Evolutionary conservation across 1,140 invertebrate species (phyloP).

Genomic region (Drosophila insularis): DNA sequence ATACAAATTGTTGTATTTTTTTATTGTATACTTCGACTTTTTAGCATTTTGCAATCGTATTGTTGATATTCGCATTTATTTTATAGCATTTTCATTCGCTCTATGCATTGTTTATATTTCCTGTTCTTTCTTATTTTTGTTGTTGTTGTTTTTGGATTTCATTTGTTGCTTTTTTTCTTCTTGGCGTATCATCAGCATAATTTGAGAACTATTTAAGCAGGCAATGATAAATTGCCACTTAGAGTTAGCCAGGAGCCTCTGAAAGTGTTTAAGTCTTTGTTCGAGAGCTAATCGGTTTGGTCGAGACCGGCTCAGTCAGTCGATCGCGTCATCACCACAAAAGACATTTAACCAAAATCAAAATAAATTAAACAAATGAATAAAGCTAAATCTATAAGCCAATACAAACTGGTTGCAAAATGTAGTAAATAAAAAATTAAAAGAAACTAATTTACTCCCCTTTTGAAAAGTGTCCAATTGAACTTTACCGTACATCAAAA

Average conservation of each 20-base stretch:
- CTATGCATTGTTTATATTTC: slow-evolving; percentile 70
- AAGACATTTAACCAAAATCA: background rate
- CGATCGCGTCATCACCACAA: slow-evolving; percentile 60
- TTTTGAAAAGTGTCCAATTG: too few relatives aligned
- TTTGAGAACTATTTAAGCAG: slow-evolving; percentile 47
- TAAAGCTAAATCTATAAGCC: background rate
- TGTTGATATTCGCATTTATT: slow-evolving; percentile 6
- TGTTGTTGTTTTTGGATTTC: background rate
- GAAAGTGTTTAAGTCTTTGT: slow-evolving; percentile 32
- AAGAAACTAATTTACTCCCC: too few relatives aligned
- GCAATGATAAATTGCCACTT: slow-evolving; percentile 69
- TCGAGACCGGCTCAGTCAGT: background rate
- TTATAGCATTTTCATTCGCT: slow-evolving; percentile 31
- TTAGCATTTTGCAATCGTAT: slow-evolving; percentile 7
- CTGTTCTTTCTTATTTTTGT: slow-evolving; percentile 45
- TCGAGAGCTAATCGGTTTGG: slow-evolving; percentile 25
- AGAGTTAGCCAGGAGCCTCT: slow-evolving; percentile 43
- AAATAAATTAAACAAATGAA: slow-evolving; percentile 5
- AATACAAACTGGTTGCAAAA: slow-evolving; percentile 11
- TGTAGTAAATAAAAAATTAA: too few relatives aligned
- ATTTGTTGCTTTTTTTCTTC: slow-evolving; percentile 7
- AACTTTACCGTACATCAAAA: too few relatives aligned
- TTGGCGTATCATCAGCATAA: slow-evolving; percentile 41
- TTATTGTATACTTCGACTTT: background rate
- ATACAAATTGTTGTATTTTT: slow-evolving; percentile 51